phyloP scores from a whole-genome alignment of 2,888 invertebrate species.

The Epiblema foenella region DNA sequence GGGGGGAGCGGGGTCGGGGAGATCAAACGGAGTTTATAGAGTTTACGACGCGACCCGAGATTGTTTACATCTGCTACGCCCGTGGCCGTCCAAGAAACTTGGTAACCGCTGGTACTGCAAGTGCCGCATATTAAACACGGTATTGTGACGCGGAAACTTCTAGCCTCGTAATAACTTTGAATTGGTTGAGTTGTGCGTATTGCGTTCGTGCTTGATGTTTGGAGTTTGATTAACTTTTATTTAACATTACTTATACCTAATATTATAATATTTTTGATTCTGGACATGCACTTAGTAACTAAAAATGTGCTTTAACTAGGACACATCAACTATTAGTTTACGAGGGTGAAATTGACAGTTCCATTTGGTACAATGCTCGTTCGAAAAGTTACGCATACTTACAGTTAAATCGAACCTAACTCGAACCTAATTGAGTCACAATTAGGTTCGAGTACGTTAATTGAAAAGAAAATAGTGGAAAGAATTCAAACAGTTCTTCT shows the following conservation, averaged over 20 bases:
- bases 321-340: no score
- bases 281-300: no score
- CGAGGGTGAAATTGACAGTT: no score
- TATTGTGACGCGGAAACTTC: conserved; percentile 50
- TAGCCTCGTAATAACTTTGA: conserved; percentile 40
- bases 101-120: conserved; percentile 76
- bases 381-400: background rate
- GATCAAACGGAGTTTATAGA: conserved; percentile 83
- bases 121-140: conserved; percentile 61
- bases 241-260: no score
- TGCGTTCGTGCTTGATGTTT: conserved; percentile 2
- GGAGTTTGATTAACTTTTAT: background rate
- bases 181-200: conserved; percentile 30
- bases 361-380: no score
- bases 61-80: conserved; percentile 84
- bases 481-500: background rate
- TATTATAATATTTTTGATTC: no score
- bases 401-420: no score
- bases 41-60: conserved; percentile 81
- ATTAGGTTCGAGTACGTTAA: no score
- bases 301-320: no score
- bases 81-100: conserved; percentile 77
- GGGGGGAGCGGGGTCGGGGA: conserved; percentile 64
- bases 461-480: background rate
- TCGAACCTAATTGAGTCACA: no score